Evolutionary conservation across 2,797 vertebrate species (phyloP).

Genomic region (Tapera naevia): DNA sequence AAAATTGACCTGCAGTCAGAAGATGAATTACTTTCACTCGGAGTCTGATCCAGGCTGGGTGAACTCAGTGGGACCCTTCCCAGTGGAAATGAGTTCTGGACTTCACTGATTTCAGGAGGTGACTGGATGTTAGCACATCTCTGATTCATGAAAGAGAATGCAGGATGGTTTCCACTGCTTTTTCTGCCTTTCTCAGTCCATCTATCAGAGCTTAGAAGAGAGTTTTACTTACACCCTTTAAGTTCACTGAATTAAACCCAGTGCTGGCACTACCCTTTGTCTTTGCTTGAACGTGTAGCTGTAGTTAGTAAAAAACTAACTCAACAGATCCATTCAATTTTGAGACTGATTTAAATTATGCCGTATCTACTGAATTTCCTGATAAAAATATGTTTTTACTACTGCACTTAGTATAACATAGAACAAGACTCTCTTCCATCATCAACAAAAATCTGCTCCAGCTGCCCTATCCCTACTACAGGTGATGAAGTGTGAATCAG

Average conservation of each 20-base stretch:
- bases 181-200: not conserved
- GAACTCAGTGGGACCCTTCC: not conserved
- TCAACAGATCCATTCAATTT: not conserved
- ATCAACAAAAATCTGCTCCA: not conserved
- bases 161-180: not conserved
- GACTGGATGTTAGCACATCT: not conserved
- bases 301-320: not conserved
- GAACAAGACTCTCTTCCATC: not conserved
- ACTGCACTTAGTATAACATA: not conserved
- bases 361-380: slow-evolving; percentile 14
- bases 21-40: not conserved
- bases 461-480: not conserved
- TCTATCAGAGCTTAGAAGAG: not conserved
- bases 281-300: not conserved
- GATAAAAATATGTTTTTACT: slow-evolving; percentile 9
- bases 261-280: not conserved
- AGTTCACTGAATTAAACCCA: not conserved
- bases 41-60: not conserved
- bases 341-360: not conserved
- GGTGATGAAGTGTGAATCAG: slow-evolving; percentile 61
- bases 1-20: not conserved
- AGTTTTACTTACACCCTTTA: not conserved
- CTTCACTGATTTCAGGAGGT: not conserved
- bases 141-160: not conserved
- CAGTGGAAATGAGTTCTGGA: not conserved